Conservation (phyloP, 2,888 invertebrate genomes). For the Cancer borealis region DNA sequence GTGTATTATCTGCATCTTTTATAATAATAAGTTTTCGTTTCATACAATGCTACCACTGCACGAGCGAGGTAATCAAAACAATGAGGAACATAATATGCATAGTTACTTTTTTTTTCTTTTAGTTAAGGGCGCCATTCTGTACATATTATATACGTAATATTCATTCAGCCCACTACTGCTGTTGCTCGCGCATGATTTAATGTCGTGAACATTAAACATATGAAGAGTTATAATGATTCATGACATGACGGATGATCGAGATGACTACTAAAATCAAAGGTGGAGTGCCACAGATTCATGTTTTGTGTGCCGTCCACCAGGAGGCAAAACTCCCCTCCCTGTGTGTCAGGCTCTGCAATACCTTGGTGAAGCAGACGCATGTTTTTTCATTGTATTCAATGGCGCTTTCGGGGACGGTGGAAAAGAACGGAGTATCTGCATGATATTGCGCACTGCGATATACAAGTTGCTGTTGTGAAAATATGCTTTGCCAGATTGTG, state of each 20-base stretch:
- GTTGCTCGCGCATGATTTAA: conserved; percentile 17
- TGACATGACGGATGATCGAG: conserved; percentile 5
- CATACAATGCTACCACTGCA: neutral
- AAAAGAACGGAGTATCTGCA: neutral
- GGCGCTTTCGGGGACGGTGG: neutral
- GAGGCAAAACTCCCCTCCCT: neutral
- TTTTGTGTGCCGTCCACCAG: neutral
- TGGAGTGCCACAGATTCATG: neutral
- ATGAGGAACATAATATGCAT: neutral
- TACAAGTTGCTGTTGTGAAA: neutral
- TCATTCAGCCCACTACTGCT: neutral
- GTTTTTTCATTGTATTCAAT: neutral
- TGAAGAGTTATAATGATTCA: conserved; percentile 15
- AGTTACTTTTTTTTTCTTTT: neutral
- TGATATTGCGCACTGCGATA: neutral
- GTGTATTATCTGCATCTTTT: neutral
- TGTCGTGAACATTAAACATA: neutral
- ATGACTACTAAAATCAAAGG: neutral
- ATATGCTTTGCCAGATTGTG: conserved; percentile 2
- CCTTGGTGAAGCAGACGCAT: neutral
- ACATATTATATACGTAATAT: neutral
- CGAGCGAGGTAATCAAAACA: neutral
- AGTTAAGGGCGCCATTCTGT: neutral
- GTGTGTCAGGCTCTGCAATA: neutral
- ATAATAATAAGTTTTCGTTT: neutral